A percentile compares a stretch with the other conserved stretches of the same genome.
Evolutionary conservation across 2,888 invertebrate genomes (phyloP).

Genomic region (Drosophila maculinotata): DNA sequence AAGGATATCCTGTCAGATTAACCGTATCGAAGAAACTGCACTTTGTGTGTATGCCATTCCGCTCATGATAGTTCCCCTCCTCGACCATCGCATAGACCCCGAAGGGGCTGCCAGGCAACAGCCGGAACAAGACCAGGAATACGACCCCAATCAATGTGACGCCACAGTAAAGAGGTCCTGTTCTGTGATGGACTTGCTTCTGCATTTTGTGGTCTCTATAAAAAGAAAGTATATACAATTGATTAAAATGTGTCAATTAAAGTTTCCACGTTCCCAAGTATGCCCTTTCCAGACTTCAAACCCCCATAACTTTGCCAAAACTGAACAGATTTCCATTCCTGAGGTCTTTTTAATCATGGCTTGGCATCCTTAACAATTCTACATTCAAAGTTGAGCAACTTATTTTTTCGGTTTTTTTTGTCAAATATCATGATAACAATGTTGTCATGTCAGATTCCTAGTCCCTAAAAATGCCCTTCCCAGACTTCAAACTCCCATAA

Average conservation of each 20-base stretch:
- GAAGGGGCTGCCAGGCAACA: conserved; percentile 59
- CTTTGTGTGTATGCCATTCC: conserved; percentile 72
- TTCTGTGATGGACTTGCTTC: conserved; percentile 42
- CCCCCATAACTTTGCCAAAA: too few species aligned
- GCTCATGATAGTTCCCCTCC: conserved; percentile 54
- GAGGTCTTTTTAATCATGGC: too few species aligned
- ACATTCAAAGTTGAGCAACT: too few species aligned
- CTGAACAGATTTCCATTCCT: too few species aligned
- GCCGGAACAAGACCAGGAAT: conserved; percentile 52
- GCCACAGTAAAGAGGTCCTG: conserved; percentile 62
- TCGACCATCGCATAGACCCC: conserved; percentile 55
- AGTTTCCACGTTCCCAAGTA: too few species aligned
- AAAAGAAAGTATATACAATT: neutral
- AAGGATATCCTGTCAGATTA: conserved; percentile 77
- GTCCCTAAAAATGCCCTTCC: too few species aligned
- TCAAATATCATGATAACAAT: too few species aligned
- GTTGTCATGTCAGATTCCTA: too few species aligned
- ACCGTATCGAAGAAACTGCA: conserved; percentile 82
- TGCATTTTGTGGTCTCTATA: conserved; percentile 47
- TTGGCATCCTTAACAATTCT: too few species aligned
- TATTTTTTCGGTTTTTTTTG: too few species aligned
- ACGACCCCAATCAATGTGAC: conserved; percentile 55
- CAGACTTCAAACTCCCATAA: too few species aligned
- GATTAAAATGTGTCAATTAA: neutral
- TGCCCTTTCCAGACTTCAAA: too few species aligned